Evolutionary conservation across 2,113 vertebrate genomes (phyloP), one percentile per base, ranked within the genome.

Genomic region (Calypte anna): DNA sequence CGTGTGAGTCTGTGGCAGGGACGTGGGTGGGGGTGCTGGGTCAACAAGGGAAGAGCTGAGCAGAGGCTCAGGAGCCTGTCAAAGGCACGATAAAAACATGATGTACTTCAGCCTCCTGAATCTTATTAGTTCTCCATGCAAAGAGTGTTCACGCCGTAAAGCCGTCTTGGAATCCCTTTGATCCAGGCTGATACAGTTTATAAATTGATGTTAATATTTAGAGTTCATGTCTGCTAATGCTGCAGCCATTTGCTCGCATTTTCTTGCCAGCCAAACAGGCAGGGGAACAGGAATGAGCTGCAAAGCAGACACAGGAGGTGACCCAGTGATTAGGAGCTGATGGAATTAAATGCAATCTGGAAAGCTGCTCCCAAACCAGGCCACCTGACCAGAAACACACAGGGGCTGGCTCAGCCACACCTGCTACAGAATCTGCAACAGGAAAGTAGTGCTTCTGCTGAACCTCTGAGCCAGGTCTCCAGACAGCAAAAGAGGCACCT

Each of bases 121-220:
- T 58, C 82, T 69, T 66, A 92, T 91, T 95, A 94, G 70, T 92
- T 95, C 86, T 77, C 88, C 94, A 95, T 92, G 93, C 96, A 93
- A 94, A 86, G 83, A 90, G 85, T 8, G 14, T 96, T 96, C 23
- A 0, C 1, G 5, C 95, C 2, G 2, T 94, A 95, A 96, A 95
- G 91, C 68, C 58, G 6, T 78, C 95, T 68, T 28, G 82, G 93
- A 96, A 97, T 95, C 91, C 94, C 94, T 96, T 96, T 97, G 96
- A 97, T 97, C 95, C 93, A 12, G 0, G 5, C 86, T 96, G 96
- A 94, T 96, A 95, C 90, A 88, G 91, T 96, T 95, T 94, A 96
- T 88, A 95, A 96, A 93, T 96, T 90, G 91, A 92, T 96, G 96
- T 95, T 97, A 96, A 97, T 96, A 90, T 96, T 96, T 96, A 92